Evolutionary conservation across 1,140 invertebrate species (phyloP).

Genomic region (Atopsyche davidsoni): DNA sequence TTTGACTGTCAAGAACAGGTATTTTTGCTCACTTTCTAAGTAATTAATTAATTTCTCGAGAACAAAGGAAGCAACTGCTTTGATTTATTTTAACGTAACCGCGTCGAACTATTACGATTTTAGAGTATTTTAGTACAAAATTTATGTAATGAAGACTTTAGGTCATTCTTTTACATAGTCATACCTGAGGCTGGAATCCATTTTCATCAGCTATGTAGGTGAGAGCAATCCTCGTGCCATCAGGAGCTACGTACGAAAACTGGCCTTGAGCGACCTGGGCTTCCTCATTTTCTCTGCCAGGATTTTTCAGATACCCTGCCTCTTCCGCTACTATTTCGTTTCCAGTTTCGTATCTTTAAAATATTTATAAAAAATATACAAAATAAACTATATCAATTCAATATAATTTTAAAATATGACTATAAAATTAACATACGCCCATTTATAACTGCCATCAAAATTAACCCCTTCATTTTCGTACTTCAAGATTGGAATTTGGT

Average conservation of each 20-base stretch:
- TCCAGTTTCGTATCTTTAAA: slow-evolving; percentile 50
- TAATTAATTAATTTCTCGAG: too few species aligned
- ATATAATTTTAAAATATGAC: slow-evolving; percentile 3
- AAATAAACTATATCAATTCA: background rate
- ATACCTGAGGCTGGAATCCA: slow-evolving; percentile 58
- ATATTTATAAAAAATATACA: slow-evolving; percentile 3
- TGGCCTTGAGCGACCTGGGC: slow-evolving; percentile 58
- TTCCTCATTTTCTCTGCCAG: slow-evolving; percentile 55
- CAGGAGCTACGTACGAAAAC: slow-evolving; percentile 67
- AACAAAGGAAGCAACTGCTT: too few species aligned
- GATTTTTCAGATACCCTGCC: slow-evolving; percentile 62
- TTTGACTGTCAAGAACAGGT: too few species aligned
- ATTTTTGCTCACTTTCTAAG: too few species aligned
- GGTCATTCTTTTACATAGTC: background rate
- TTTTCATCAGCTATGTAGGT: slow-evolving; percentile 73
- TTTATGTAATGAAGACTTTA: background rate
- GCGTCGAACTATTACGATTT: too few species aligned
- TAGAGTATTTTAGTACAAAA: too few species aligned
- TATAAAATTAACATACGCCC: slow-evolving; percentile 42
- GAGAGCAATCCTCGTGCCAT: slow-evolving; percentile 62
- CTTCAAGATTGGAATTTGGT: slow-evolving; percentile 48
- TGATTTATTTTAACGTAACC: too few species aligned
- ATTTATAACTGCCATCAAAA: slow-evolving; percentile 61
- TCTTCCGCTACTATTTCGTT: slow-evolving; percentile 68
- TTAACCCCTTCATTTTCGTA: slow-evolving; percentile 57